Evolutionary conservation across 1,140 invertebrate species (phyloP), one percentile per base, ranked within the genome.

Genomic region (Nephila pilipes): DNA sequence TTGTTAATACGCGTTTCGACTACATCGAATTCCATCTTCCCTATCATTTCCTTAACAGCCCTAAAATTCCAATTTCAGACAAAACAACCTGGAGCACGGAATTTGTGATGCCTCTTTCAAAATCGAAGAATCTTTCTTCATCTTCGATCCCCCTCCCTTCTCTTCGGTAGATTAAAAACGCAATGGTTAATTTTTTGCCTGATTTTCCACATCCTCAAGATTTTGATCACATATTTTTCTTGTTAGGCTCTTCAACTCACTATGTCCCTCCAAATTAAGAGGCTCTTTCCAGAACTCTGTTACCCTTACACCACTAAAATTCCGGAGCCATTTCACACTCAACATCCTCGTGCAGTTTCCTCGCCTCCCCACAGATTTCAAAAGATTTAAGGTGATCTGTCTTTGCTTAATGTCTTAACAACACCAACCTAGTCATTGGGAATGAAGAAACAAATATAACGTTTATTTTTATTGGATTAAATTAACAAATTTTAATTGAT

Each of bases 41-140:
- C 80, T 91, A 81, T 91, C 60, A 81, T 75, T 32, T 12, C 80
- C 81, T 58, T n/a, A 55, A 55, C 58, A 46, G 29, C 18, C 58
- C 60, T 16, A 18, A 79, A 38, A 32, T 79, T 25, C 54, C 60
- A 22, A 14, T 29, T 32, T 60, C 55, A 22, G 18, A 20, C 54
- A 58, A 79, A 80, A 90, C 79, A 81, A 75, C 57, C 90, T 80
- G 85, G 90, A 92, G 90, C 85, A 92, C 25, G 81, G 81, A 63
- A 92, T 92, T 92, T n/a, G 90, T 54, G 80, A 92, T 83, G 90
- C 58, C 57, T 91, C 89, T 91, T 91, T 83, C n/a, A n/a, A 79
- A 32, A 10, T 91, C 25, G 69, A n/a, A 91, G 79, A 55, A 55
- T 81, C 60, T 91, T 46, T 58, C 58, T 79, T n/a, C 69, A 57